Conservation (phyloP, 2,797 vertebrate genomes). For the Loris lydekkerianus region DNA sequence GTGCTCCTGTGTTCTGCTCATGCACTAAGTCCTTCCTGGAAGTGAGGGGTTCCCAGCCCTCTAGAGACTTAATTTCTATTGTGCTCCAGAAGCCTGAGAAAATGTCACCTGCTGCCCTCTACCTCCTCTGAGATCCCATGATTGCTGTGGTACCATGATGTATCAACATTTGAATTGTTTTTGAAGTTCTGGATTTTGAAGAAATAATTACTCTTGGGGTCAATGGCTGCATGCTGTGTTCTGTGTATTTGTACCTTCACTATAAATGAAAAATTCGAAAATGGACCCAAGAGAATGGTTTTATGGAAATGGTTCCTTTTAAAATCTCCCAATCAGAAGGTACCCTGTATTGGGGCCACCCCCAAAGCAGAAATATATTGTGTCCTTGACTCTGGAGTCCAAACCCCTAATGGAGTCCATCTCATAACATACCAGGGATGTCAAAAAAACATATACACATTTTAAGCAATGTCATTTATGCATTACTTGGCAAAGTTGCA, state of each 20-base stretch:
- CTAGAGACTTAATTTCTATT: too few relatives aligned
- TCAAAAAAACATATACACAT: too few relatives aligned
- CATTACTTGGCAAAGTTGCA: too few relatives aligned
- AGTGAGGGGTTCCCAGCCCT: neutral
- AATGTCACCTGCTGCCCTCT: neutral
- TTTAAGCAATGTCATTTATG: too few relatives aligned
- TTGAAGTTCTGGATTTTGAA: neutral
- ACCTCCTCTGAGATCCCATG: rapidly evolving
- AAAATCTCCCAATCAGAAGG: neutral
- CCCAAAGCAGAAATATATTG: neutral
- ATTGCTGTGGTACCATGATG: rapidly evolving
- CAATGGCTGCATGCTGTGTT: neutral
- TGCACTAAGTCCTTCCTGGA: rapidly evolving
- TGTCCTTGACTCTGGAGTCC: neutral
- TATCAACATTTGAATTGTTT: too few relatives aligned
- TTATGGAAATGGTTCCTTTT: neutral
- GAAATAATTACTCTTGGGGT: neutral
- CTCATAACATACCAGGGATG: too few relatives aligned
- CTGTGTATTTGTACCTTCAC: neutral
- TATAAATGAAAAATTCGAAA: neutral
- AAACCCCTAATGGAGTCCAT: neutral
- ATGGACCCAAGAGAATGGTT: neutral
- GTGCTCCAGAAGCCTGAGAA: neutral
- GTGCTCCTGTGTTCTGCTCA: too few relatives aligned
- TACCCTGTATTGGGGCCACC: neutral